Percentiles rank a stretch among this genome's conserved stretches.
Evolutionary conservation across 1,140 invertebrate species (phyloP).

Genomic region (Cydia pomonella): DNA sequence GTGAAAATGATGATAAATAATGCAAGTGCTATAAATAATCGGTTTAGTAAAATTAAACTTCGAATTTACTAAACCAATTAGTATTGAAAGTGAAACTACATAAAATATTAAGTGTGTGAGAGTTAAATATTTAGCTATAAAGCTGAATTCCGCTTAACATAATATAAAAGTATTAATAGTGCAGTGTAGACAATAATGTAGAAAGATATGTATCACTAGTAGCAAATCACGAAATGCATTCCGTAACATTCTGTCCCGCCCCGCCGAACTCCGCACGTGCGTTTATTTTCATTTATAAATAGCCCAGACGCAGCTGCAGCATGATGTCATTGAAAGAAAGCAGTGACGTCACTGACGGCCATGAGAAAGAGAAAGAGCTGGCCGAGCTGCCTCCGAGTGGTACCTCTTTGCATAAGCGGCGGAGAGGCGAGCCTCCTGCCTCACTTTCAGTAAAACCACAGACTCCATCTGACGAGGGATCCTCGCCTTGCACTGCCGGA

Average conservation of each 20-base stretch:
- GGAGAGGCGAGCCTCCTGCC: slow-evolving; percentile 69
- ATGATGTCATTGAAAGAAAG: slow-evolving; percentile 70
- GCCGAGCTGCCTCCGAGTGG: slow-evolving; percentile 67
- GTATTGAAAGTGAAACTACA: no score
- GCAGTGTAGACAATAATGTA: background rate
- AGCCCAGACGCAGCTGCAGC: slow-evolving; percentile 46
- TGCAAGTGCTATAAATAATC: background rate
- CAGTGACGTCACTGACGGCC: slow-evolving; percentile 55
- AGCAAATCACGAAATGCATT: slow-evolving; percentile 61
- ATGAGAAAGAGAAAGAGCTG: slow-evolving; percentile 57
- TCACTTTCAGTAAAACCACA: slow-evolving; percentile 67
- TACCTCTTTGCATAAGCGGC: slow-evolving; percentile 68
- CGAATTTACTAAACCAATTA: no score
- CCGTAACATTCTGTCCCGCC: slow-evolving; percentile 50
- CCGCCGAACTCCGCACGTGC: slow-evolving; percentile 57
- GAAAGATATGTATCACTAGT: background rate
- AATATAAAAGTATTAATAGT: no score
- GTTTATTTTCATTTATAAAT: slow-evolving; percentile 76
- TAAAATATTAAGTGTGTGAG: slow-evolving; percentile 33
- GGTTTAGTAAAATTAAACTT: background rate
- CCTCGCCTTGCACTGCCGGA: slow-evolving; percentile 67
- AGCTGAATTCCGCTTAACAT: no score
- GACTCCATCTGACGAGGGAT: slow-evolving; percentile 70
- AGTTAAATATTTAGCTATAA: background rate
- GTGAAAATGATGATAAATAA: background rate